Evolutionary conservation across 1,140 invertebrate species (phyloP).

Genomic region (Drosophila sturtevanti): DNA sequence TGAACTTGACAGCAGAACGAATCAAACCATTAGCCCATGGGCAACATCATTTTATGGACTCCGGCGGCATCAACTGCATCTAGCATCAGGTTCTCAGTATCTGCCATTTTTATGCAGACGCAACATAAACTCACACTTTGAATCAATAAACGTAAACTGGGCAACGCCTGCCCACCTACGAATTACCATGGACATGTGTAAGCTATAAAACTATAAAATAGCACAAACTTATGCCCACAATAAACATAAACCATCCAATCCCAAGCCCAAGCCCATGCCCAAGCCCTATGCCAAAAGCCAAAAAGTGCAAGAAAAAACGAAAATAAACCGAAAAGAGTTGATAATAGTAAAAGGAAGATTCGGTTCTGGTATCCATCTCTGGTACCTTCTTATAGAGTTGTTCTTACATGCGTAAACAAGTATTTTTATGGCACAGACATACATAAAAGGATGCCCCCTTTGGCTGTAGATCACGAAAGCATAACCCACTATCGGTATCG

Average conservation of each 20-base stretch:
- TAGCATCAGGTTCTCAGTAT: background rate
- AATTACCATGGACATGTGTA: conserved; percentile 57
- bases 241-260: conserved; percentile 69
- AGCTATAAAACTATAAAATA: conserved; percentile 76
- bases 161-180: conserved; percentile 61
- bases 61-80: background rate
- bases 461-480: conserved; percentile 41
- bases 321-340: background rate
- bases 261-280: no score
- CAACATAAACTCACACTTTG: conserved; percentile 77
- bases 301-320: conserved; percentile 37
- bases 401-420: conserved; percentile 76
- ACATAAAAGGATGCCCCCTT: conserved; percentile 69
- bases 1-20: conserved; percentile 69
- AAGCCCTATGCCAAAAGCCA: conserved; percentile 47
- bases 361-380: no score
- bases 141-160: conserved; percentile 76
- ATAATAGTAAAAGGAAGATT: conserved; percentile 11
- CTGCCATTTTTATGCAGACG: conserved; percentile 23
- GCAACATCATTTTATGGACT: conserved; percentile 31
- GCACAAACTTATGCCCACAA: conserved; percentile 72
- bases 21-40: conserved; percentile 19
- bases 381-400: conserved; percentile 62
- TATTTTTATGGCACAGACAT: conserved; percentile 71
- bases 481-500: conserved; percentile 20